A percentile compares a stretch with the other conserved stretches of the same genome.
These are phyloP conservation scores for Epizoanthus illoricatus DNA, from an alignment of 92 coral and sea anemone genomes.

Conservation along the genomic window DNA sequence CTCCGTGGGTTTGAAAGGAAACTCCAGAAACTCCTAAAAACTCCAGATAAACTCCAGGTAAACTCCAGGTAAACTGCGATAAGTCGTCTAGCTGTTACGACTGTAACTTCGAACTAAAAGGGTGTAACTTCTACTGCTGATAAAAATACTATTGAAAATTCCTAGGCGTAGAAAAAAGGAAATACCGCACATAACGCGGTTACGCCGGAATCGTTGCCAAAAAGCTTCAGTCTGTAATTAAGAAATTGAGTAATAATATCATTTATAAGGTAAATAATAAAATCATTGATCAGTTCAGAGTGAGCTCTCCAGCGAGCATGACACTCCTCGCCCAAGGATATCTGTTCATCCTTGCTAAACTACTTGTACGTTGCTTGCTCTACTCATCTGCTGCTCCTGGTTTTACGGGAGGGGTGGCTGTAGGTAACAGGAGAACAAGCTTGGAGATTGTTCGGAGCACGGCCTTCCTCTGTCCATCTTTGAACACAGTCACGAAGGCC, in stretches of 20 bases:
- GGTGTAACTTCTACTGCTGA: slow-evolving; percentile 17
- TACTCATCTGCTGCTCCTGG: too few species aligned
- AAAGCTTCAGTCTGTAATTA: too few species aligned
- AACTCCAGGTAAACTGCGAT: slow-evolving; percentile 7
- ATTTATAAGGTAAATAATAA: too few species aligned
- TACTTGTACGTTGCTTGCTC: neutral
- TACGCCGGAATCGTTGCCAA: too few species aligned
- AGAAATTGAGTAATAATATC: too few species aligned
- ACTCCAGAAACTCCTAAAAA: neutral
- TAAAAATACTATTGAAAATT: slow-evolving; percentile 9
- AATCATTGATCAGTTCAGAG: too few species aligned
- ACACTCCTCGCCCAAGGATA: slow-evolving; percentile 41
- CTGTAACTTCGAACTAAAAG: slow-evolving; percentile 6
- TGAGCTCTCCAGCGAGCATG: neutral
- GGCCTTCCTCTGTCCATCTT: slow-evolving; percentile 35
- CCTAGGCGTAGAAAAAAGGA: slow-evolving; percentile 1
- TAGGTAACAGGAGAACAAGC: slow-evolving; percentile 5
- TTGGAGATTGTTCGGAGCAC: slow-evolving; percentile 41
- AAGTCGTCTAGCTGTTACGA: slow-evolving; percentile 3
- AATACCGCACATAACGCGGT: neutral
- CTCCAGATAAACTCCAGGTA: neutral
- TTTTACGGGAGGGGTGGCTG: too few species aligned
- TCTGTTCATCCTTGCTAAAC: slow-evolving; percentile 9
- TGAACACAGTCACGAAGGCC: slow-evolving; percentile 14
- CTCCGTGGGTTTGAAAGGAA: neutral